A percentile compares a stretch with the other conserved stretches of the same genome.
These are phyloP conservation scores for Holcopasites calliopsidis DNA, from an alignment of 1,140 invertebrate genomes.

Conservation along the genomic window DNA sequence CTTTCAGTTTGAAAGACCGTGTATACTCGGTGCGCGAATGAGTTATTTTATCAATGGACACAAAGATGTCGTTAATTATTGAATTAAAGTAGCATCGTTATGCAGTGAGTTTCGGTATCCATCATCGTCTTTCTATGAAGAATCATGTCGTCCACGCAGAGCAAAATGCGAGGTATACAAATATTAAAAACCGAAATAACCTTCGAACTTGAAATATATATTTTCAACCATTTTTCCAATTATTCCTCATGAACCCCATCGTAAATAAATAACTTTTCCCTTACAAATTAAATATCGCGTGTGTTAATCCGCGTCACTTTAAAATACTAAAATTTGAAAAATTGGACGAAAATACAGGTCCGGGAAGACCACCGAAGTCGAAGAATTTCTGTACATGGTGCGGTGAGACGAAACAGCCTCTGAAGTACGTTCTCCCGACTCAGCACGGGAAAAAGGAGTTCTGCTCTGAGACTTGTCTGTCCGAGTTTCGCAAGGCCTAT, in stretches of 20 bases:
- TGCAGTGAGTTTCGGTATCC: neutral
- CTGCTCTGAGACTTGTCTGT: slow-evolving; percentile 93
- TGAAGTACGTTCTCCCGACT: slow-evolving; percentile 92
- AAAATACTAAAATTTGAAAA: neutral
- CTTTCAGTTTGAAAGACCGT: neutral
- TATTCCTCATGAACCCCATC: neutral
- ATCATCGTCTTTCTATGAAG: slow-evolving; percentile 11
- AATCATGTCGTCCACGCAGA: slow-evolving; percentile 55
- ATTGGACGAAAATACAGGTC: slow-evolving; percentile 72
- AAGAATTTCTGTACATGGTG: slow-evolving; percentile 90
- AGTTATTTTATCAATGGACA: neutral
- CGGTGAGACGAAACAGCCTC: slow-evolving; percentile 87
- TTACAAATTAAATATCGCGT: no score
- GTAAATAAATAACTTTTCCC: no score
- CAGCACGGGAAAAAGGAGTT: slow-evolving; percentile 95
- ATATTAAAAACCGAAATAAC: slow-evolving; percentile 30
- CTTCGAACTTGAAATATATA: neutral
- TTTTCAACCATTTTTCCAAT: neutral
- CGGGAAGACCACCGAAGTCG: slow-evolving; percentile 88
- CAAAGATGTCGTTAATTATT: slow-evolving; percentile 34
- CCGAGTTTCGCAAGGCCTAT: slow-evolving; percentile 92
- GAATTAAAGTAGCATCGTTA: slow-evolving; percentile 12
- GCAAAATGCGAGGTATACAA: slow-evolving; percentile 55
- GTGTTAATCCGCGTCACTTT: no score
- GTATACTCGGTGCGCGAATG: no score